Evolutionary conservation across 2,888 invertebrate genomes (phyloP).

Genomic region (Torymus aiolomorphi): DNA sequence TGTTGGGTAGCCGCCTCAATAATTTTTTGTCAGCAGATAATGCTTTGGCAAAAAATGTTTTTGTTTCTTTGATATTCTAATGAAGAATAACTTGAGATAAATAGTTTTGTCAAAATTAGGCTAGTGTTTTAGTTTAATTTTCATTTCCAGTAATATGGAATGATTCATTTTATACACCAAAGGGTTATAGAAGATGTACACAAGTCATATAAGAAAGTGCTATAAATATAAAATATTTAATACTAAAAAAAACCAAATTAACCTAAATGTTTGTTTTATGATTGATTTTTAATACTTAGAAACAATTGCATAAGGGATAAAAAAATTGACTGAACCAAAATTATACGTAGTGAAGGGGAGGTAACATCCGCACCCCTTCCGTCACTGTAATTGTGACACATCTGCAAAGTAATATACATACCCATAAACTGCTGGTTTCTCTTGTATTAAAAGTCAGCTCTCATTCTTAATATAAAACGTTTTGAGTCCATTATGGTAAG

Average conservation of each 20-base stretch:
- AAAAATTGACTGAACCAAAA: constrained; percentile 21
- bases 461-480: constrained; percentile 39
- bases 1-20: too few relatives aligned
- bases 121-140: constrained; percentile 22
- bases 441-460: constrained; percentile 17
- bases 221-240: constrained; percentile 1
- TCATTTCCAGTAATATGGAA: constrained; percentile 23
- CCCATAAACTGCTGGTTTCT: constrained; percentile 8
- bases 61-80: constrained; percentile 9
- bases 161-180: constrained; percentile 33
- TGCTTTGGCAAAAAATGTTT: constrained; percentile 41
- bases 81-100: constrained; percentile 11
- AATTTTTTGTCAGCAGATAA: constrained; percentile 27
- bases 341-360: constrained; percentile 14
- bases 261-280: neutral
- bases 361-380: constrained; percentile 29
- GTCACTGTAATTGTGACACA: constrained; percentile 25
- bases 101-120: constrained; percentile 33
- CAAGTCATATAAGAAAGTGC: too few relatives aligned
- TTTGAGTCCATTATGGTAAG: too few relatives aligned
- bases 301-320: neutral
- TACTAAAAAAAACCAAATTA: neutral
- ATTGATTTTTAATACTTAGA: too few relatives aligned
- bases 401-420: constrained; percentile 21
- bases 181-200: too few relatives aligned